Conservation (phyloP, 2,113 vertebrate genomes). For the Hyla sarda region DNA sequence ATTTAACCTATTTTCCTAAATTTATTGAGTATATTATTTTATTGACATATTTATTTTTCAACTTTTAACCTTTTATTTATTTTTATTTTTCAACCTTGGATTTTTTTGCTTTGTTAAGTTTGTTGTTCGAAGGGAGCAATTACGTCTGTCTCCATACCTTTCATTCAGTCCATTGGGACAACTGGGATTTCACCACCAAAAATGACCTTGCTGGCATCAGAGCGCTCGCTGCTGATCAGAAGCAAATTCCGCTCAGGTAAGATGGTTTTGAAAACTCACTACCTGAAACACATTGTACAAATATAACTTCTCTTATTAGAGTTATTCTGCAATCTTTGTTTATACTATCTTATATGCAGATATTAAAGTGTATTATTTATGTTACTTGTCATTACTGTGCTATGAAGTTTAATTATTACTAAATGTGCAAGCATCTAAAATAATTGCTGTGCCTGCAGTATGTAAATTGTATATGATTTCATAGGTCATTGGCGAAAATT, state of each 20-base stretch:
- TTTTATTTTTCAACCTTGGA: conserved; percentile 55
- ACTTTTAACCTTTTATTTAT: background rate
- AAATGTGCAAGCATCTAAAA: background rate
- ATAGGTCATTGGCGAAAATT: too few relatives aligned
- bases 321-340: background rate
- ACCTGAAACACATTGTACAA: background rate
- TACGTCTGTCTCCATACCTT: conserved; percentile 65
- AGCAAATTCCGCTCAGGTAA: conserved; percentile 94
- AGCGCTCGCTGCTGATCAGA: conserved; percentile 89
- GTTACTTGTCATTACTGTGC: background rate
- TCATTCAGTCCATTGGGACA: conserved; percentile 61
- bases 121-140: conserved; percentile 61
- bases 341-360: background rate
- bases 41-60: conserved; percentile 16
- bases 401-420: background rate
- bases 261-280: conserved; percentile 51
- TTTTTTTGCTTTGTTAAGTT: conserved; percentile 57
- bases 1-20: background rate
- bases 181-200: conserved; percentile 59
- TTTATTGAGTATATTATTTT: background rate
- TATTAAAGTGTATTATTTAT: background rate
- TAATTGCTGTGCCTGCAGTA: background rate
- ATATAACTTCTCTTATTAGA: background rate
- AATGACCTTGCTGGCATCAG: conserved; percentile 88
- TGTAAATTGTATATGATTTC: background rate